Conservation (phyloP, 2,113 vertebrate species). For the Corapipo altera region DNA sequence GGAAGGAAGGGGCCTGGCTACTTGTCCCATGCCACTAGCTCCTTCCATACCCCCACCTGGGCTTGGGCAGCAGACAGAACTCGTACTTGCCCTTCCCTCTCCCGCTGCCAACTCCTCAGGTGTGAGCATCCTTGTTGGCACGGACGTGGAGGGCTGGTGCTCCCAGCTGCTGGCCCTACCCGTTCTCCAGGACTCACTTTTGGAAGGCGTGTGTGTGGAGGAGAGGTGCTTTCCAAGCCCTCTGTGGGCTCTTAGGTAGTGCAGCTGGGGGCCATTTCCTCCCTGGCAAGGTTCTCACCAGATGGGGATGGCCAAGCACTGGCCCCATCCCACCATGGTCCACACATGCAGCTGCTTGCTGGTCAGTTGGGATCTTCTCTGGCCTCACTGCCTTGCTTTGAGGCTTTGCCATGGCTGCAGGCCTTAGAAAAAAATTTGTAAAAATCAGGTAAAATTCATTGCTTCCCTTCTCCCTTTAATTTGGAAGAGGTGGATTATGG, state of each 20-base stretch:
- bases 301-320: background rate
- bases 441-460: background rate
- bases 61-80: background rate
- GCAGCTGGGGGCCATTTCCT: background rate
- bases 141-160: background rate
- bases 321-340: background rate
- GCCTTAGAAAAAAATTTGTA: background rate
- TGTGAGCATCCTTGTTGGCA: background rate
- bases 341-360: fast-evolving
- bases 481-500: background rate
- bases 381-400: background rate
- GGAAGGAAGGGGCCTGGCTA: background rate
- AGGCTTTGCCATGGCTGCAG: background rate
- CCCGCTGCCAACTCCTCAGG: background rate
- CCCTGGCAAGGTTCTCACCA: background rate
- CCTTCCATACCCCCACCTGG: background rate
- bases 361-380: background rate
- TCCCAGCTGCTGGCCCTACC: background rate
- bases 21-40: background rate
- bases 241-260: background rate
- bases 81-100: background rate
- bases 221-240: background rate
- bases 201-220: background rate
- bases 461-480: background rate
- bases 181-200: background rate